Base-by-base conservation (phyloP, 2,888 invertebrate species). In the Heliconius ethilla region DNA sequence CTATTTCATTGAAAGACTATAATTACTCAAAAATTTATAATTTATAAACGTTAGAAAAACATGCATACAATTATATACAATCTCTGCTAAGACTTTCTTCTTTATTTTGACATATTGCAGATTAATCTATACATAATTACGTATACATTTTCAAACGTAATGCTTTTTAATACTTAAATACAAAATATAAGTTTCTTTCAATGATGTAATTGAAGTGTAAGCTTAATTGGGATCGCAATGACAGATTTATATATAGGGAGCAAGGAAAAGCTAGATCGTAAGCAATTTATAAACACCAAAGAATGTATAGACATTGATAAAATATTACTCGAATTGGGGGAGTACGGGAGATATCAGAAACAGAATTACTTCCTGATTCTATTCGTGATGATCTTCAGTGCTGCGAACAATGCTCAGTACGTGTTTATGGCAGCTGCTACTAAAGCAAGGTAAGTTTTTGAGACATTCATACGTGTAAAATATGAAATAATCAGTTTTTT, bases 351-450 rank as follows among this genome's bases (percentile, higher is more conserved):
- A 18, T 69, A 75, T 59, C 59, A 75, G 40, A 22, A 45, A 33
- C 69, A 75, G 62, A 62, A 69, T 29, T 78, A 22, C 18, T 7
- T 33, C 6, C 55, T 55, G 13, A 72, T 70, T 11, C 70, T 70
- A 33, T 22, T 72, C 33, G 70, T 72, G 22, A 72, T 72, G 55
- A 33, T 72, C 6, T 72, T 72, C 55, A 72, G 70, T 13, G 70
- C 70, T 18, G 25, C 55, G 2, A 33, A 72, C 55, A 55, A 33
- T 13, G 22, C 13, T 10, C 70, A 72, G n/a, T 72, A 27, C 29
- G 55, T 72, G 13, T 72, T 72, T 27, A 55, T 51, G 55, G 22
- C 70, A 0, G 27, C n/a, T n/a, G 29, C 7, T 55, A 51, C 29
- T 29, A 25, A 72, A 9, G 55, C 70, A n/a, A 33, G 70, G 70